Conservation (phyloP, 2,888 invertebrate genomes). For the Eurytoma adleriae region DNA sequence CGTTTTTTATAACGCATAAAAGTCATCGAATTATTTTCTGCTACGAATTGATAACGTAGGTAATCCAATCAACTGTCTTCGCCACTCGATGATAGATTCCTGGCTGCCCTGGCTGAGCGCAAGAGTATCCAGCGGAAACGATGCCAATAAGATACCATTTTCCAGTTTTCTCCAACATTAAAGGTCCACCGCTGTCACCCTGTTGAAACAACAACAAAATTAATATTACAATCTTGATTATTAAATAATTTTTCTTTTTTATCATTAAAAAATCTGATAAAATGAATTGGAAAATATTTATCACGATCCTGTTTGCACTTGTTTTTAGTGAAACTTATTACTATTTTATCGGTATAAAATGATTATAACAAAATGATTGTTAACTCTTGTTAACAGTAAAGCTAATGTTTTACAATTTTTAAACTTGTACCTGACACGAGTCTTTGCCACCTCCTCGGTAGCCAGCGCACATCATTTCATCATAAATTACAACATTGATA, state of each 20-base stretch:
- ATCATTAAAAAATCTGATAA: not conserved
- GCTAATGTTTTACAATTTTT: not conserved
- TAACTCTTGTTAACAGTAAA: not conserved
- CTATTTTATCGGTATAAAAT: not conserved
- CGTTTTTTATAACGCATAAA: not conserved
- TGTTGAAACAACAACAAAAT: slow-evolving; percentile 74
- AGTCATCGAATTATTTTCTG: slow-evolving; percentile 1
- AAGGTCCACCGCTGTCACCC: slow-evolving; percentile 92
- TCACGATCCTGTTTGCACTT: slow-evolving; percentile 6
- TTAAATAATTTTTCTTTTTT: not conserved
- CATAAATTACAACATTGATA: slow-evolving; percentile 93
- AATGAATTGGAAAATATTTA: not conserved
- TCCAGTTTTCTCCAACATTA: slow-evolving; percentile 92
- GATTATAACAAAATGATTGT: too few species aligned
- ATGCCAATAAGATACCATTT: slow-evolving; percentile 94
- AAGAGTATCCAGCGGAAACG: slow-evolving; percentile 95
- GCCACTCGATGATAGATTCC: slow-evolving; percentile 96
- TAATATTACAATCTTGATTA: not conserved
- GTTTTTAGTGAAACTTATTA: too few species aligned
- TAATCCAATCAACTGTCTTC: slow-evolving; percentile 96
- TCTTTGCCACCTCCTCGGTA: slow-evolving; percentile 92
- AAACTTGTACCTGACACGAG: slow-evolving; percentile 81
- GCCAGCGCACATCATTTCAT: slow-evolving; percentile 96
- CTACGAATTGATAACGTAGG: slow-evolving; percentile 80
- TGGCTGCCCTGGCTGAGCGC: slow-evolving; percentile 94